Conservation (phyloP, 2,888 invertebrate genomes). For the Cryptophagus acutangulus region DNA sequence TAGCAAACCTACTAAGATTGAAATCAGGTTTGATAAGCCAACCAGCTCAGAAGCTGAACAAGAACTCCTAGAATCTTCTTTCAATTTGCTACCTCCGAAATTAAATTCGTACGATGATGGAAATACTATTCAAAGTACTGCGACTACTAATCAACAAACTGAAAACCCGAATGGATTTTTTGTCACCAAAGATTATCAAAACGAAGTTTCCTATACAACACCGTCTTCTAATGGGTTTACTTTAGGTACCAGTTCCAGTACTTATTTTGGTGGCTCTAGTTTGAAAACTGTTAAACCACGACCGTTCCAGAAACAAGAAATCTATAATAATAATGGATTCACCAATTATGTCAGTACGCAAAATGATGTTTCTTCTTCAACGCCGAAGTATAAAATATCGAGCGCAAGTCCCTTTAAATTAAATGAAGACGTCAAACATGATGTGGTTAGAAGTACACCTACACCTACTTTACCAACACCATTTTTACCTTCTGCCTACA, state of each 20-base stretch:
- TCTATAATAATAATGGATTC: slow-evolving; percentile 6
- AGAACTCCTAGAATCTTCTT: slow-evolving; percentile 16
- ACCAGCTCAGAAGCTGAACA: slow-evolving; percentile 25
- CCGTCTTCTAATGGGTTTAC: background rate
- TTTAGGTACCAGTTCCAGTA: slow-evolving; percentile 7
- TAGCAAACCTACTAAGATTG: slow-evolving; percentile 18
- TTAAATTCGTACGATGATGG: background rate
- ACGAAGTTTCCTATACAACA: background rate
- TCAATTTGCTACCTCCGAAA: background rate
- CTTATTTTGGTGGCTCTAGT: slow-evolving; percentile 9
- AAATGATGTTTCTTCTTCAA: slow-evolving; percentile 21
- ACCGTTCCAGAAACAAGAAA: slow-evolving; percentile 28
- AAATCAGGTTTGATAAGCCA: slow-evolving; percentile 27
- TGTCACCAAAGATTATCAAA: slow-evolving; percentile 19
- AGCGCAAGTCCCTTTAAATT: slow-evolving; percentile 41
- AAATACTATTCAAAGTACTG: slow-evolving; percentile 7
- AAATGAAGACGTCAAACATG: slow-evolving; percentile 5
- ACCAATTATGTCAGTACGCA: slow-evolving; percentile 2
- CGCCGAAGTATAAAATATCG: slow-evolving; percentile 36
- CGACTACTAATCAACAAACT: slow-evolving; percentile 3
- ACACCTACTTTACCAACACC: slow-evolving; percentile 34
- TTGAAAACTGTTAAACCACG: slow-evolving; percentile 24
- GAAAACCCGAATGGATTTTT: slow-evolving; percentile 18
- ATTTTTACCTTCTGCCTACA: slow-evolving; percentile 15
- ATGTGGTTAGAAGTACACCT: slow-evolving; percentile 14